Percentiles rank a stretch among this genome's conserved stretches.
These are phyloP conservation scores for Pseudorectes ferrugineus DNA, from an alignment of 2,113 vertebrate species.

Conservation along the genomic window DNA sequence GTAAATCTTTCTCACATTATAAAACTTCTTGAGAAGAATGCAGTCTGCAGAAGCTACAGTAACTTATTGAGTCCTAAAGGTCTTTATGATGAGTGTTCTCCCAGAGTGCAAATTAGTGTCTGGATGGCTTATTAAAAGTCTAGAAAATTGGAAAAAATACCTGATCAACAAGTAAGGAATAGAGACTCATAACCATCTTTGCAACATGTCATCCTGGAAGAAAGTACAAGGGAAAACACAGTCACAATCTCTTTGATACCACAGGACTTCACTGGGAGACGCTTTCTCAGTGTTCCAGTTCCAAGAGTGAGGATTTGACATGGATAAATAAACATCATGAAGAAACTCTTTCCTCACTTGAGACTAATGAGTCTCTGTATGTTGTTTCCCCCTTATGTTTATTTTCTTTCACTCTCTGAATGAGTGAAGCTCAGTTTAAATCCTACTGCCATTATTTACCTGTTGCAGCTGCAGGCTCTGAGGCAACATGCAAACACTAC, in stretches of 20 bases:
- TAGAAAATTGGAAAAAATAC: not conserved
- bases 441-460: not conserved
- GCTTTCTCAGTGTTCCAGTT: not conserved
- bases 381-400: not conserved
- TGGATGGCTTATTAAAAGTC: not conserved
- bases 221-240: not conserved
- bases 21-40: not conserved
- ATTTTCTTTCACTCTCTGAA: not conserved
- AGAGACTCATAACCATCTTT: not conserved
- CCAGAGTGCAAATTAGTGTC: not conserved
- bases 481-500: not conserved
- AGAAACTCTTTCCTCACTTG: not conserved
- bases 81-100: rapidly evolving
- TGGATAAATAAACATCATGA: not conserved
- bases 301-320: not conserved
- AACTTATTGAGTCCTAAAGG: not conserved
- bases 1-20: not conserved
- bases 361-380: not conserved
- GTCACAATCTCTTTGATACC: not conserved
- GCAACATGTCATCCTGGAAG: not conserved
- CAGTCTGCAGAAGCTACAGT: not conserved
- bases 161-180: not conserved
- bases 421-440: not conserved
- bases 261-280: not conserved
- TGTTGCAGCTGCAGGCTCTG: not conserved